phyloP scores from a whole-genome alignment of 37 sponge, comb jelly and placozoan genomes.

The Mnemiopsis leidyi region DNA sequence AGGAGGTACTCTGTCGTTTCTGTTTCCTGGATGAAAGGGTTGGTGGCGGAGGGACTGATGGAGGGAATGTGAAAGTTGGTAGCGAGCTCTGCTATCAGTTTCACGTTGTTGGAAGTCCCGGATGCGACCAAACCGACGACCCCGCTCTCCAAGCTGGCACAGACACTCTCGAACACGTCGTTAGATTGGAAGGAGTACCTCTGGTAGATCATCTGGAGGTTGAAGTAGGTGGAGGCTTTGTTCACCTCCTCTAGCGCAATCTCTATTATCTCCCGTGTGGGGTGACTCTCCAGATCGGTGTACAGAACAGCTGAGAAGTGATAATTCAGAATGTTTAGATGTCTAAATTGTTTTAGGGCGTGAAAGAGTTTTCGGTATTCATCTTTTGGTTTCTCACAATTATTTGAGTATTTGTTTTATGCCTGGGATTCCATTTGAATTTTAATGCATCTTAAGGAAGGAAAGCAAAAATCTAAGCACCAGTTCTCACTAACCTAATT shows the following conservation, averaged over 20 bases:
- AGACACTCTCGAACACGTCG: neutral
- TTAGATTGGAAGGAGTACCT: neutral
- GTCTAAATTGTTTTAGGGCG: too few relatives aligned
- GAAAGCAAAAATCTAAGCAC: too few relatives aligned
- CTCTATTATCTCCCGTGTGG: neutral
- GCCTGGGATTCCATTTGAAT: too few relatives aligned
- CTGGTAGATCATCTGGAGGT: neutral
- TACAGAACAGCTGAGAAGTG: constrained; percentile 4
- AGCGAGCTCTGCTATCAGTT: neutral
- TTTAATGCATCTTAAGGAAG: too few relatives aligned
- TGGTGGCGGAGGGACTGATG: constrained; percentile 9
- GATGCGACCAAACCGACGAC: neutral
- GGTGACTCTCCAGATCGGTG: neutral
- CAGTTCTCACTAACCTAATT: neutral
- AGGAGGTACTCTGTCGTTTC: neutral
- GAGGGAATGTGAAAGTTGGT: neutral
- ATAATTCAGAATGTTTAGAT: too few relatives aligned
- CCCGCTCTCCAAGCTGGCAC: neutral
- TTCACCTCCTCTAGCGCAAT: constrained; percentile 1
- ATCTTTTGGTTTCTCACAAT: too few relatives aligned
- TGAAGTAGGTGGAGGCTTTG: neutral
- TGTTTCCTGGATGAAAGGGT: neutral
- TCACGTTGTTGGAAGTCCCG: constrained; percentile 5
- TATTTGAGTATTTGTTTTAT: too few relatives aligned
- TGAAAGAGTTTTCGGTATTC: too few relatives aligned